phyloP scores from a whole-genome alignment of 2,797 vertebrate genomes.

The Champsocephalus gunnari region DNA sequence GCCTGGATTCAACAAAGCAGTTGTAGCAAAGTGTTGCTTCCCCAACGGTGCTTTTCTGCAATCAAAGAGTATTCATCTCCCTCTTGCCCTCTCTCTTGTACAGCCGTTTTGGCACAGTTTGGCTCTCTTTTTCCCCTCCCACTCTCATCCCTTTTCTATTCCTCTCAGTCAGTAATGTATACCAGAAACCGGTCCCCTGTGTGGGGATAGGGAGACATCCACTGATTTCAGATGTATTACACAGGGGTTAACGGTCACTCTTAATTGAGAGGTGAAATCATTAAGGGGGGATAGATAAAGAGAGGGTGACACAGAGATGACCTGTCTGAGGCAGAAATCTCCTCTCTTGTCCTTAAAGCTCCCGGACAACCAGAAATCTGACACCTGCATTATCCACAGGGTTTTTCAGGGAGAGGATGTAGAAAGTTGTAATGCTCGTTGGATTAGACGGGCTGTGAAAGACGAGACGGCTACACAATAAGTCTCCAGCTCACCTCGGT shows the following conservation, averaged over 20 bases:
- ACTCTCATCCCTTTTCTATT: constrained; percentile 41
- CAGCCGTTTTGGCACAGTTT: constrained; percentile 68
- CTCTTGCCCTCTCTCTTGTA: constrained; percentile 61
- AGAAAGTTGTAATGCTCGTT: constrained; percentile 41
- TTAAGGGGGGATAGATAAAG: constrained; percentile 65
- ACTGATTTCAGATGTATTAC: constrained; percentile 67
- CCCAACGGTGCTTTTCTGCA: constrained; percentile 71
- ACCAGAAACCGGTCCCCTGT: constrained; percentile 35
- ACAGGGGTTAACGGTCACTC: constrained; percentile 58
- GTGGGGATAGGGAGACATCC: constrained; percentile 47
- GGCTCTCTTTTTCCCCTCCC: constrained; percentile 44
- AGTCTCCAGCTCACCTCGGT: constrained; percentile 32
- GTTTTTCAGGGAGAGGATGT: constrained; percentile 20
- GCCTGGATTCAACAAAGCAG: constrained; percentile 76
- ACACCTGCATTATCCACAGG: constrained; percentile 36
- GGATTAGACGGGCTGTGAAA: constrained; percentile 58
- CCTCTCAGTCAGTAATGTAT: constrained; percentile 39
- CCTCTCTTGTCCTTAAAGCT: constrained; percentile 25
- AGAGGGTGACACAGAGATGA: constrained; percentile 38
- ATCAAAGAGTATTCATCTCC: constrained; percentile 79
- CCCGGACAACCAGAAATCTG: constrained; percentile 41
- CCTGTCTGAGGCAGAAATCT: constrained; percentile 38
- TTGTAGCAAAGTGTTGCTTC: constrained; percentile 71
- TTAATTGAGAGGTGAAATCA: constrained; percentile 78
- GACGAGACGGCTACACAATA: constrained; percentile 32